Conservation (phyloP, 2,888 invertebrate genomes). For the Monopis laevigella region DNA sequence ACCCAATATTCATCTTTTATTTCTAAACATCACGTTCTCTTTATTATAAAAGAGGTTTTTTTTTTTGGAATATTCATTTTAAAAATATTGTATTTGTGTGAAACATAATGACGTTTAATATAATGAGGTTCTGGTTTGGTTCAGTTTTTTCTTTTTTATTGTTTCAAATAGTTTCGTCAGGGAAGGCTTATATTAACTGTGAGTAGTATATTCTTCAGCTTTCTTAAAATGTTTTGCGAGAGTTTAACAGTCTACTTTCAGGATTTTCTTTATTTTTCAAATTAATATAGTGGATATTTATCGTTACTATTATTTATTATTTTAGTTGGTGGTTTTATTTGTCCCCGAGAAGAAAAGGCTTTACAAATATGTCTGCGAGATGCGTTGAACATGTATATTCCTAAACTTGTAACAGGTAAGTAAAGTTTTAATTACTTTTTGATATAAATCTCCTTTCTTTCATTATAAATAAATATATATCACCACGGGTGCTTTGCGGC, state of each 20-base stretch:
- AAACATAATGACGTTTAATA: too few relatives aligned
- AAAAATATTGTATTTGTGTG: too few relatives aligned
- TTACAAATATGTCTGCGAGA: constrained; percentile 70
- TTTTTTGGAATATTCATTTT: too few relatives aligned
- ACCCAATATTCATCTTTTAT: too few relatives aligned
- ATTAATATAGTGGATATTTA: neutral
- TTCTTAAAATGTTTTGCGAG: constrained; percentile 26
- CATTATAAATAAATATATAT: too few relatives aligned
- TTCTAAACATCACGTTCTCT: too few relatives aligned
- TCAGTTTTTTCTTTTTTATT: too few relatives aligned
- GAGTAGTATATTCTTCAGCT: constrained; percentile 16
- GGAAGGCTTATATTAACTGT: constrained; percentile 23
- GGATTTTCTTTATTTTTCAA: too few relatives aligned
- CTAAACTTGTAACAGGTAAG: constrained; percentile 66
- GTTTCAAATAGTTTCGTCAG: neutral
- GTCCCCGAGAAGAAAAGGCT: constrained; percentile 71
- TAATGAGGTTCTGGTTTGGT: too few relatives aligned
- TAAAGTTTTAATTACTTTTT: neutral
- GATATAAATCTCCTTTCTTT: too few relatives aligned
- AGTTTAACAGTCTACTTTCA: neutral
- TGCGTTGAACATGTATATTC: constrained; percentile 69
- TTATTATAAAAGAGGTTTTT: too few relatives aligned
- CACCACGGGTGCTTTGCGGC: too few relatives aligned
- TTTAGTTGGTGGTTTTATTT: constrained; percentile 73
- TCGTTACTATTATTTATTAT: neutral